A percentile compares a stretch with the other conserved stretches of the same genome.
These are phyloP conservation scores for Aphelinus certus DNA, from an alignment of 1,140 invertebrate genomes.

Conservation along the genomic window DNA sequence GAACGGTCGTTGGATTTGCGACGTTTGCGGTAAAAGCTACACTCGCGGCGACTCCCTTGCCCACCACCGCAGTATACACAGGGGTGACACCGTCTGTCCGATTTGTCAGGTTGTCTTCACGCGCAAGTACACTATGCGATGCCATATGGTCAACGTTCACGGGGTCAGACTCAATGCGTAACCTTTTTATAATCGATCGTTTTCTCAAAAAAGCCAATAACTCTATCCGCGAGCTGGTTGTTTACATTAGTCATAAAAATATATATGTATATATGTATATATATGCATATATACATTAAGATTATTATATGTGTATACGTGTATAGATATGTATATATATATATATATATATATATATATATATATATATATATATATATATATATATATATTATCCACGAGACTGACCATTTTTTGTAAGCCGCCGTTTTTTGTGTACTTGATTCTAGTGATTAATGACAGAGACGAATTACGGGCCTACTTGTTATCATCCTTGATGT, in stretches of 20 bases:
- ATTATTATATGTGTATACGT: too few relatives aligned
- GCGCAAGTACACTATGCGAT: slow-evolving; percentile 65
- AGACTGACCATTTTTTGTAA: not conserved
- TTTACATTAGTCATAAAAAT: too few relatives aligned
- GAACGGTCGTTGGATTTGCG: slow-evolving; percentile 63
- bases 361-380: not conserved
- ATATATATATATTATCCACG: not conserved
- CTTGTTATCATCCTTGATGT: too few relatives aligned
- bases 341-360: not conserved
- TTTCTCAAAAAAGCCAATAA: too few relatives aligned
- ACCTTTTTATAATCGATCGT: not conserved
- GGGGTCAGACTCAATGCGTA: slow-evolving; percentile 45
- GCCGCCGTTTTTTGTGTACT: not conserved
- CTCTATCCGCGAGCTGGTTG: too few relatives aligned
- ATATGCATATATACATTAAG: too few relatives aligned
- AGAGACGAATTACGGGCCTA: too few relatives aligned
- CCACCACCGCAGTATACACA: slow-evolving; percentile 68
- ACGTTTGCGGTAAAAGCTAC: slow-evolving; percentile 65
- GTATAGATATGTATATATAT: not conserved
- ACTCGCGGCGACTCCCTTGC: slow-evolving; percentile 64
- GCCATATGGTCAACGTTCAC: slow-evolving; percentile 64
- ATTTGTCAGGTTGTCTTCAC: slow-evolving; percentile 66
- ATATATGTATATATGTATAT: too few relatives aligned
- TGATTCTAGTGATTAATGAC: too few relatives aligned
- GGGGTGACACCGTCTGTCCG: slow-evolving; percentile 65